These are phyloP conservation scores for Lasioglossum lativentre DNA, from an alignment of 2,888 invertebrate species.

Conservation along the genomic window DNA sequence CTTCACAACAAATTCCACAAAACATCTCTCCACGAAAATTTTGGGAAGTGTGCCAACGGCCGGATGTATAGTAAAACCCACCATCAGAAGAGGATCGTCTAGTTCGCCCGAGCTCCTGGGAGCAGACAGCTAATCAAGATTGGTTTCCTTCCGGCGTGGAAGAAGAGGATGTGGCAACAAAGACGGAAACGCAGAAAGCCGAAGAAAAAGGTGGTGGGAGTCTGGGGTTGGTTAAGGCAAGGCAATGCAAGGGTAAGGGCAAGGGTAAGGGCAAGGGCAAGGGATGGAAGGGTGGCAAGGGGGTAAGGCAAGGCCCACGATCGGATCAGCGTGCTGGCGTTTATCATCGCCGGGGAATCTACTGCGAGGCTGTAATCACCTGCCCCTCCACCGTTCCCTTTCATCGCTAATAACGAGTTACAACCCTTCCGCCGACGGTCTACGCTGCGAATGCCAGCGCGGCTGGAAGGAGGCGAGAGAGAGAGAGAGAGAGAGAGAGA, in stretches of 20 bases:
- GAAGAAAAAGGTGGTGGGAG: conserved; percentile 8
- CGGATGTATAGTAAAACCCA: background rate
- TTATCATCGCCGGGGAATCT: conserved; percentile 81
- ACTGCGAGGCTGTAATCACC: conserved; percentile 81
- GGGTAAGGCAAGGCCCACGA: conserved; percentile 66
- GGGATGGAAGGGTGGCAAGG: too few relatives aligned
- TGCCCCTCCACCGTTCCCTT: conserved; percentile 68
- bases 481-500: background rate
- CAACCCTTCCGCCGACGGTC: conserved; percentile 78
- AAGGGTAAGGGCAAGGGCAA: too few relatives aligned
- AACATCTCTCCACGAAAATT: background rate
- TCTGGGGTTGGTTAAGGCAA: background rate
- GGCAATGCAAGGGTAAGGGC: background rate
- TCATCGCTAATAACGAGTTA: conserved; percentile 82
- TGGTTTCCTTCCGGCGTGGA: conserved; percentile 41
- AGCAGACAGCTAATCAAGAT: conserved; percentile 66
- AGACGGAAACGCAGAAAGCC: conserved; percentile 1
- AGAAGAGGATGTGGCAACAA: conserved; percentile 14
- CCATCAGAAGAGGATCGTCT: conserved; percentile 5
- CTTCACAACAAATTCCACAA: background rate
- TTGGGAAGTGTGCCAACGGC: conserved; percentile 10
- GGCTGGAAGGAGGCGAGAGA: conserved; percentile 53
- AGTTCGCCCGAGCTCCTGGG: conserved; percentile 25
- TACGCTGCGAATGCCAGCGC: conserved; percentile 46
- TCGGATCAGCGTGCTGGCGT: conserved; percentile 77